Conservation (phyloP, 2,888 invertebrate genomes). For the Napeogenes sylphis region DNA sequence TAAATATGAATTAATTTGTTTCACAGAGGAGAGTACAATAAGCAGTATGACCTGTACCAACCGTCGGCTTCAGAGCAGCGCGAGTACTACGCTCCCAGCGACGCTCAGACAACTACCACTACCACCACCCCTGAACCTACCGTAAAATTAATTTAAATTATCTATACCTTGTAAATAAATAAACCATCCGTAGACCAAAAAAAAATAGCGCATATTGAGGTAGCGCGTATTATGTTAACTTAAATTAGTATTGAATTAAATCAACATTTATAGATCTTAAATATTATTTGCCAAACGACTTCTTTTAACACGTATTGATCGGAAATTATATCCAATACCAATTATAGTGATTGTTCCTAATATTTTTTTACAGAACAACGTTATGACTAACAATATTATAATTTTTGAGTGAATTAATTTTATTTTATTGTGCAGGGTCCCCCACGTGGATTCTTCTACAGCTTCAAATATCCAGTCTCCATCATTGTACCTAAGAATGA, state of each 20-base stretch:
- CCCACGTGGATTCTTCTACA: constrained; percentile 85
- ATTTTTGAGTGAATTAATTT: background rate
- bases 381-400: too few species aligned
- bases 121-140: constrained; percentile 55
- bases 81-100: constrained; percentile 20
- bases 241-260: too few species aligned
- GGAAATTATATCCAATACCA: too few species aligned
- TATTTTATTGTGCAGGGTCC: constrained; percentile 60
- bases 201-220: too few species aligned
- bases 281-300: too few species aligned
- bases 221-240: too few species aligned
- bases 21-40: constrained; percentile 38
- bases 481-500: constrained; percentile 59
- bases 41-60: constrained; percentile 33
- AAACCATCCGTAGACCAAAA: too few species aligned
- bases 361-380: too few species aligned
- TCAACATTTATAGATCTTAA: too few species aligned
- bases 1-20: background rate
- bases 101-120: constrained; percentile 24
- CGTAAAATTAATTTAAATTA: constrained; percentile 38
- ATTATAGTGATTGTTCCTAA: too few species aligned
- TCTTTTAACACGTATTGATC: too few species aligned
- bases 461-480: constrained; percentile 82
- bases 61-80: constrained; percentile 36
- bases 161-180: too few species aligned